Base-by-base conservation (phyloP, 2,888 invertebrate genomes). In the Lacanobia wlatinum region DNA sequence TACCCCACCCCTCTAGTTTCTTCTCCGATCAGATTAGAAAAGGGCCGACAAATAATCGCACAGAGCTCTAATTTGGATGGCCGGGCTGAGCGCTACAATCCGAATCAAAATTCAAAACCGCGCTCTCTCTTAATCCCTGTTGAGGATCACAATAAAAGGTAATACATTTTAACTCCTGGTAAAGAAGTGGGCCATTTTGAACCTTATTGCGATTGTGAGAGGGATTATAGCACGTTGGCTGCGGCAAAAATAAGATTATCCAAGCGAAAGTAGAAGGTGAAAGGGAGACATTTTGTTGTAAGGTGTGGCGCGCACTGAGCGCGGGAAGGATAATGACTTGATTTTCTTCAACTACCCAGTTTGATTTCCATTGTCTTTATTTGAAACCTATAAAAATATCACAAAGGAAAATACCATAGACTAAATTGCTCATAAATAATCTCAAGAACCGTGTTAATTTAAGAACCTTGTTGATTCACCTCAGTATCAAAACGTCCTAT, bases 121-220 rank as follows among this genome's bases (percentile, higher is more conserved):
- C 96, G 94, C 95, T 91, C 95, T 94, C 95, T 96, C 96, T 96
- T 96, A 96, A 96, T 96, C 96, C 96, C 94, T 94, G 95, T 95
- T 95, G 95, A 95, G 95, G 96, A 95, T 95, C 95, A 96, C 96
- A 96, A 96, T 96, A 96, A 96, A 96, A 96, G 96, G 96, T 96
- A 96, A 95, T 95, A 96, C 95, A 96, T 96, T 96, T 95, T 94
- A 95, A 95, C 94, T 95, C 92, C 87, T 86, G 84, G 78, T 67
- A 75, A 74, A 81, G 83, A 84, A 89, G 76, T 88, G 68, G 56
- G 70, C 85, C 79, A 94, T 87, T 91, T 89, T 90, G 78, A 83
- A 87, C 92, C 90, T 90, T 95, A 93, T 90, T 84, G 64, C 73
- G n/a, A 81, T 76, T 70, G 75, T 2, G 66, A 75, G 86, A 92